Evolutionary conservation across 2,797 vertebrate species (phyloP).

Genomic region (Vireo griseus): DNA sequence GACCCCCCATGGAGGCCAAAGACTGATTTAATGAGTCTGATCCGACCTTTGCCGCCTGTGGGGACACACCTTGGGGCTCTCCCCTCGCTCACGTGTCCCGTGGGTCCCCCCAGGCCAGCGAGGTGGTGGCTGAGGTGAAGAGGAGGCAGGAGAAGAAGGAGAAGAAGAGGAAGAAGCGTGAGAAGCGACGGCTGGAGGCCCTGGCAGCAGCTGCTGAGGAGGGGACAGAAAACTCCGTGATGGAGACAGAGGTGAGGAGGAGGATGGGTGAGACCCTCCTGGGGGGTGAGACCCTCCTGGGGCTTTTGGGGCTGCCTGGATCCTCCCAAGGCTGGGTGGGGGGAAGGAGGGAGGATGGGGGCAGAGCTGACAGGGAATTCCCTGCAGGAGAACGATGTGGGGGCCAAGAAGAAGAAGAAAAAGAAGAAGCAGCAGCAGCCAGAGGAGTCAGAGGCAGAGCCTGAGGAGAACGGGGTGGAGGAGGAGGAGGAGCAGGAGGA

Average conservation of each 20-base stretch:
- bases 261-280: background rate
- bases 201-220: conserved; percentile 53
- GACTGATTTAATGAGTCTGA: conserved; percentile 99
- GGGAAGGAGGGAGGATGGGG: fast-evolving
- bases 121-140: conserved; percentile 82
- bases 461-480: conserved; percentile 60
- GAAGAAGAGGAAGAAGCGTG: conserved; percentile 85
- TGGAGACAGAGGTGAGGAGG: background rate
- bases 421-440: background rate
- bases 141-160: conserved; percentile 85
- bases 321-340: background rate
- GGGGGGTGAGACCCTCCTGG: background rate
- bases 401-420: conserved; percentile 55
- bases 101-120: conserved; percentile 75
- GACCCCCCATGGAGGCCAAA: conserved; percentile 82
- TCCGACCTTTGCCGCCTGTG: background rate
- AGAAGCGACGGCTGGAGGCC: conserved; percentile 80
- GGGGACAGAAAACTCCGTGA: conserved; percentile 17
- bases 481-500: conserved; percentile 35
- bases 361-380: background rate
- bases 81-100: fast-evolving
- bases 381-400: background rate
- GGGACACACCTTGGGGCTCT: fast-evolving
- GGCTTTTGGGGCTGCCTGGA: too few relatives aligned
- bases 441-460: background rate